phyloP scores from a whole-genome alignment of 2,888 invertebrate genomes.

The Orthonychiurus folsomi region DNA sequence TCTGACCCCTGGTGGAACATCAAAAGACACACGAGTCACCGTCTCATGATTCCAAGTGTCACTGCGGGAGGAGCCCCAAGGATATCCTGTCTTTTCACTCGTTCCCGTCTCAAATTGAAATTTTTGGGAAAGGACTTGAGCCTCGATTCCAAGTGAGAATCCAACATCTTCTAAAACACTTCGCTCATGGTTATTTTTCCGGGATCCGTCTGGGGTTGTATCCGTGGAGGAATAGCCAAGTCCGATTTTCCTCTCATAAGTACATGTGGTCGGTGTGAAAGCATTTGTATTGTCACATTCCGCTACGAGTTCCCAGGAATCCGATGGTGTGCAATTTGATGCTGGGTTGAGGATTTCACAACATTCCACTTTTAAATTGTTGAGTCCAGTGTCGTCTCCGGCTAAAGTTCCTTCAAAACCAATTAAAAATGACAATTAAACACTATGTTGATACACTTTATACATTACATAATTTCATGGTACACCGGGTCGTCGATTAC shows the following conservation, averaged over 20 bases:
- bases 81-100: constrained; percentile 9
- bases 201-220: background rate
- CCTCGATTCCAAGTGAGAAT: constrained; percentile 9
- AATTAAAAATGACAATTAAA: background rate
- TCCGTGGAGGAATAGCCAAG: background rate
- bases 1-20: constrained; percentile 10
- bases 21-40: background rate
- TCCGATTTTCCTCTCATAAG: constrained; percentile 8
- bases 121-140: constrained; percentile 7
- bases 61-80: constrained; percentile 6
- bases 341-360: constrained; percentile 11
- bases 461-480: too few species aligned
- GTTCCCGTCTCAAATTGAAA: constrained; percentile 9
- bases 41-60: constrained; percentile 10
- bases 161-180: constrained; percentile 19
- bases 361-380: constrained; percentile 10
- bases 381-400: constrained; percentile 9
- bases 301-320: constrained; percentile 13
- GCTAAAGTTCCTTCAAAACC: background rate
- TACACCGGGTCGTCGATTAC: too few species aligned
- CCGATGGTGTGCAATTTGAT: constrained; percentile 8
- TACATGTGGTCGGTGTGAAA: constrained; percentile 1
- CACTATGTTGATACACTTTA: background rate
- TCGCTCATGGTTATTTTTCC: background rate
- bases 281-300: constrained; percentile 15